Percentiles rank a stretch among this genome's conserved stretches.
These are phyloP conservation scores for Synergus laeviventris DNA, from an alignment of 2,888 invertebrate genomes.

Conservation along the genomic window DNA sequence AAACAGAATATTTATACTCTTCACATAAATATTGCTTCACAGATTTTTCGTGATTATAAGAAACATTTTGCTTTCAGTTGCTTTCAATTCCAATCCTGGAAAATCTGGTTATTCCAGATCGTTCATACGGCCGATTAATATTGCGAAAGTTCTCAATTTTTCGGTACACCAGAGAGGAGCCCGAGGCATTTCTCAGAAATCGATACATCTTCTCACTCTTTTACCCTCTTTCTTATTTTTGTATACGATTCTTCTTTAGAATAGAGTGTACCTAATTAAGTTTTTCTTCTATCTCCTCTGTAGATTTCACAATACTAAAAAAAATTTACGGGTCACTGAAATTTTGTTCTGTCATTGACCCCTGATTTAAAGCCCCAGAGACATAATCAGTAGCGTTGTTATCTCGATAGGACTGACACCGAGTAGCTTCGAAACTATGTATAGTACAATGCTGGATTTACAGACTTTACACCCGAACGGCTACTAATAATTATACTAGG, in stretches of 20 bases:
- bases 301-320: not conserved
- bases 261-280: not conserved
- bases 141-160: constrained; percentile 61
- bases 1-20: not conserved
- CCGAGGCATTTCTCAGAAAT: constrained; percentile 2
- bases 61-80: not conserved
- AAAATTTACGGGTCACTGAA: not conserved
- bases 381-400: not conserved
- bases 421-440: not conserved
- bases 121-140: constrained; percentile 61
- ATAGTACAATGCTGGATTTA: not conserved
- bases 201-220: not conserved
- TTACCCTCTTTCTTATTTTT: not conserved
- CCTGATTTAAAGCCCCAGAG: too few relatives aligned
- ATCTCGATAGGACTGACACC: too few relatives aligned
- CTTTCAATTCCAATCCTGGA: constrained; percentile 3
- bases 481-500: constrained; percentile 17
- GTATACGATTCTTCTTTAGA: not conserved
- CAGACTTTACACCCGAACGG: constrained; percentile 29
- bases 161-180: constrained; percentile 42
- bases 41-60: not conserved
- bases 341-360: too few relatives aligned
- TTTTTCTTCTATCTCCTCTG: not conserved
- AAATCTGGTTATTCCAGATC: constrained; percentile 58
- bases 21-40: not conserved